Conservation (phyloP, 1,140 invertebrate species). For the Drosophila mayri region DNA sequence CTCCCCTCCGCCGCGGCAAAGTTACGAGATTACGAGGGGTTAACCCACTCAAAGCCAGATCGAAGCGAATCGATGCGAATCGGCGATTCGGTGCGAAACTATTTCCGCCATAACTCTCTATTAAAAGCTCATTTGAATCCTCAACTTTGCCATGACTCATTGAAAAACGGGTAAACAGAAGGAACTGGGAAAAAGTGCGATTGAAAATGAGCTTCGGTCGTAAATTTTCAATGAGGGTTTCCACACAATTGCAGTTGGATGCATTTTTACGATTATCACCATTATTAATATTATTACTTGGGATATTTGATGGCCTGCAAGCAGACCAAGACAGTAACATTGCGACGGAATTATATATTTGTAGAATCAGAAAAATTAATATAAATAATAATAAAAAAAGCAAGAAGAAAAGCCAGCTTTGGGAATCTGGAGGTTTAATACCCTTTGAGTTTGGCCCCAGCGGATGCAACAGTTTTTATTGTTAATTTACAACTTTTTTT, state of each 20-base stretch:
- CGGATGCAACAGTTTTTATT: background rate
- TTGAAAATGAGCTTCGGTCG: conserved; percentile 38
- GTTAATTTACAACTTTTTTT: background rate
- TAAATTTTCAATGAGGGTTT: conserved; percentile 63
- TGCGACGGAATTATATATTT: background rate
- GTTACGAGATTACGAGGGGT: conserved; percentile 30
- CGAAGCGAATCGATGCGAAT: conserved; percentile 13
- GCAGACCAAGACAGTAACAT: conserved; percentile 5
- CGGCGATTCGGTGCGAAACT: conserved; percentile 20
- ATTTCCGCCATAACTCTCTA: conserved; percentile 41
- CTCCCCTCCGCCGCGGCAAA: conserved; percentile 38
- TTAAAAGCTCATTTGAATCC: conserved; percentile 49
- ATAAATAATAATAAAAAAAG: too few species aligned
- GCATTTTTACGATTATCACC: conserved; percentile 48
- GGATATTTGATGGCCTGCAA: conserved; percentile 23
- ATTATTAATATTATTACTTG: conserved; percentile 44
- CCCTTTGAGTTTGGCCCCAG: background rate
- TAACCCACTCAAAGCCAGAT: conserved; percentile 30
- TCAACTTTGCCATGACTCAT: conserved; percentile 44
- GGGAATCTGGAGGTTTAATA: background rate
- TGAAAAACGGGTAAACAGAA: conserved; percentile 31
- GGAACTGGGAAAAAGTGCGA: conserved; percentile 21
- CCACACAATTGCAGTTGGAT: conserved; percentile 56
- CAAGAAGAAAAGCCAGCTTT: background rate
- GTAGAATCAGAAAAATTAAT: too few species aligned